phyloP scores from a whole-genome alignment of 2,113 vertebrate genomes.

The Kryptolebias marmoratus region DNA sequence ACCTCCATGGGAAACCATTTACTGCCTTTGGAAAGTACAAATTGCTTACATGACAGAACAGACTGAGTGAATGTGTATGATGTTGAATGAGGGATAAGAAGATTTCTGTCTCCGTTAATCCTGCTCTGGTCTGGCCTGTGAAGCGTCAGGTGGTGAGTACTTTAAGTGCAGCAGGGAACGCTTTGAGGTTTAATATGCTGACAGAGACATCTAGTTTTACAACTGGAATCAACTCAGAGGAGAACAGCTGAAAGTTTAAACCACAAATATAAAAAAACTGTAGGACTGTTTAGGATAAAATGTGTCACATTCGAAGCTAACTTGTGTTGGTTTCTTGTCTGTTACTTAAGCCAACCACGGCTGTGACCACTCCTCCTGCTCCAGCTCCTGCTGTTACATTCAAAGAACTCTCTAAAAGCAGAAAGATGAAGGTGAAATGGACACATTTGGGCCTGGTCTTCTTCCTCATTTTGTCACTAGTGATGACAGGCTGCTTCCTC shows the following conservation, averaged over 20 bases:
- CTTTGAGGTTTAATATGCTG: not conserved
- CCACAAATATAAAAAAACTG: not conserved
- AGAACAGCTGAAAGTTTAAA: not conserved
- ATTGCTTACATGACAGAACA: slow-evolving; percentile 10
- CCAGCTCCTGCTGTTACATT: slow-evolving; percentile 52
- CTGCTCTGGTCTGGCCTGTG: slow-evolving; percentile 36
- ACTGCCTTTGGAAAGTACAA: slow-evolving; percentile 32
- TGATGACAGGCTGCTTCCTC: slow-evolving; percentile 89
- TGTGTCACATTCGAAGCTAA: not conserved
- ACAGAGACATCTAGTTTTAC: slow-evolving; percentile 11
- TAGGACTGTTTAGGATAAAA: not conserved
- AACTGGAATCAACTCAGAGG: not conserved
- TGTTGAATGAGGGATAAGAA: slow-evolving; percentile 50
- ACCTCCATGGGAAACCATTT: slow-evolving; percentile 22
- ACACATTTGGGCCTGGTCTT: slow-evolving; percentile 79
- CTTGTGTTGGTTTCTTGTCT: not conserved
- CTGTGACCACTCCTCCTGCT: slow-evolving; percentile 41
- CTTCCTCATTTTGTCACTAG: slow-evolving; percentile 83
- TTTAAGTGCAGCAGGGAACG: slow-evolving; percentile 26
- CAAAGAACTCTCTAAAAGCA: slow-evolving; percentile 60
- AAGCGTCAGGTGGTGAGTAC: slow-evolving; percentile 71
- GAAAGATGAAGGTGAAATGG: slow-evolving; percentile 83
- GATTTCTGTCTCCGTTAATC: slow-evolving; percentile 55
- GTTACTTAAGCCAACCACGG: slow-evolving; percentile 53
- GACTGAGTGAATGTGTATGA: slow-evolving; percentile 31